Evolutionary conservation across 2,797 vertebrate species (phyloP), one percentile per base, ranked within the genome.

Genomic region (Poecile montanus): DNA sequence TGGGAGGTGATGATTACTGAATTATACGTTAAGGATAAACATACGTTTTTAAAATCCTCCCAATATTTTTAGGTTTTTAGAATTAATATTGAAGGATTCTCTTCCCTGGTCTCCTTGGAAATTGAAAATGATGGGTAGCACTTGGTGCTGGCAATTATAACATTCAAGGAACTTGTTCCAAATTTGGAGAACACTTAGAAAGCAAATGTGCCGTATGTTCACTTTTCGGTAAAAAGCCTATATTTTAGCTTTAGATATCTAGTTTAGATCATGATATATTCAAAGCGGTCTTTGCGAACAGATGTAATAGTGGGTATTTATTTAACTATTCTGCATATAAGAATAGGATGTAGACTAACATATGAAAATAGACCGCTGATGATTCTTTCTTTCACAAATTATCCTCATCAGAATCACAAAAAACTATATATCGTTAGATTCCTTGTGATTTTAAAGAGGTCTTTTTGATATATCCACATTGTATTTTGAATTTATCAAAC

Each of bases 161-260:
- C 13, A 22, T 45, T 61, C 19, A 54, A 88, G 42, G 78, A 90
- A 29, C 9, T 29, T 44, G 7, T n/a, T 53, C 60, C 94, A 96
- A 97, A 95, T 91, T 66, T 81, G 83, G 57, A 89, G 45, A 29
- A 38, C 34, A n/a, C 72, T 68, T 94, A 65, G 62, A 80, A 36
- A 36, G 36, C 36, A 9, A 36, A 82, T 80, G 62, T 67, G 42
- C 67, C 10, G 17, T 18, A 82, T 48, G n/a, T 36, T 75, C 57
- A 76, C n/a, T 85, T 94, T 92, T 81, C 13, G 70, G 53, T n/a
- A 79, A 51, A 88, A 96, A 91, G 56, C 15, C 34, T 40, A 16
- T 51, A 58, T 80, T 95, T 93, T 88, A 48, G 76, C 78, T 36
- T 60, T 36, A 72, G 53, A 7, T 50, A 54, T 8, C 29, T 51